These are phyloP conservation scores for Arnoldichthys spilopterus DNA, from an alignment of 2,797 vertebrate genomes.

Conservation along the genomic window DNA sequence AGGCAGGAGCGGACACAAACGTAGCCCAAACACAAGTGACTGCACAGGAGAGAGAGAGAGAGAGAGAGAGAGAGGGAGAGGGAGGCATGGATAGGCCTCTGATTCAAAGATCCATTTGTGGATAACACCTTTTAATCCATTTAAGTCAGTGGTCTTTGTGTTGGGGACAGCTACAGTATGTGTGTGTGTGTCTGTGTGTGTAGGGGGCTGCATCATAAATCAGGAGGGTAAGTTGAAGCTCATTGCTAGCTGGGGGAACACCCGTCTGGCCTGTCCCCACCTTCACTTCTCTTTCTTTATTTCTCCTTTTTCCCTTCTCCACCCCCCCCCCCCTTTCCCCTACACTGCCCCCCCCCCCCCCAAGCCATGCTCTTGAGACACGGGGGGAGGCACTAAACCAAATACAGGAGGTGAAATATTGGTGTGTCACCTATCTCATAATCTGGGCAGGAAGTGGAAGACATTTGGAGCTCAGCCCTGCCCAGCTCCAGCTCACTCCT, in stretches of 20 bases:
- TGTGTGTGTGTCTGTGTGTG: constrained; percentile 20
- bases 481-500: constrained; percentile 57
- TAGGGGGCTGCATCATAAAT: constrained; percentile 28
- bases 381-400: constrained; percentile 61
- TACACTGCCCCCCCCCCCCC: constrained; percentile 62
- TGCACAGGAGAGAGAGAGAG: neutral
- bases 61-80: neutral
- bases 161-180: constrained; percentile 5
- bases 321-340: neutral
- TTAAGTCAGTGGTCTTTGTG: constrained; percentile 67
- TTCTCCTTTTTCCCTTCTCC: neutral
- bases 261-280: constrained; percentile 41
- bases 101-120: constrained; percentile 70
- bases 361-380: constrained; percentile 52
- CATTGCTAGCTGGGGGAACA: constrained; percentile 12
- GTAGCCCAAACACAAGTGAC: constrained; percentile 57
- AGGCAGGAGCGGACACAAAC: constrained; percentile 15
- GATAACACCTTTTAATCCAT: constrained; percentile 78
- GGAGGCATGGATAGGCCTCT: constrained; percentile 50
- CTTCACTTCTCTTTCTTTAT: neutral
- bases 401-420: constrained; percentile 58
- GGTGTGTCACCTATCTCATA: constrained; percentile 70
- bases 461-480: constrained; percentile 58
- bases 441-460: constrained; percentile 74
- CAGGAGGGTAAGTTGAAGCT: constrained; percentile 1